Base-by-base conservation (phyloP, 2,797 vertebrate genomes). In the Babyrousa celebensis region DNA sequence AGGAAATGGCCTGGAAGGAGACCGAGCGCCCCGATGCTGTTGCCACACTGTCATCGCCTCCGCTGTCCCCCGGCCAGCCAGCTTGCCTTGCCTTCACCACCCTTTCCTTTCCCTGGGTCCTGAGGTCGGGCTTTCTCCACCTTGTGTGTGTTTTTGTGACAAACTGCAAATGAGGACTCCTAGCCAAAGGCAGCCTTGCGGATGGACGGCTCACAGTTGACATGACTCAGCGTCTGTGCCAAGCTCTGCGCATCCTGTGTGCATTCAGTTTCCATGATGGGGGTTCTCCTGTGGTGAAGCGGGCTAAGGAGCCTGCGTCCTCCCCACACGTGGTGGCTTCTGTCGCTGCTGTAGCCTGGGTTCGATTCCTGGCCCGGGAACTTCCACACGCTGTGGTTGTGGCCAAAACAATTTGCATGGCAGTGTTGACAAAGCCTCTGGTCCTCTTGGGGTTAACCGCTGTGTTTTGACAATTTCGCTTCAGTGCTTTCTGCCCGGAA, bases 251-350 rank as follows among this genome's bases (percentile, higher is more conserved):
- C 74, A 95, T 74, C 77, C 71, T 90, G 85, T 60, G 23, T 91
- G 98, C 85, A 84, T 98, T 98, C 98, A 97, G 97, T 95, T 91
- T 98, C 85, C 96, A 91, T 94, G 97, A 78, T 92, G 75, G 96
- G 43, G 43, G 43, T 48, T 48, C 43, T 48, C 43, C 43, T 48
- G 43, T 48, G 43, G 6, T 48, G 43, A 5, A 6, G 43, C 43
- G 6, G 43, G 43, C 9, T 48, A 48, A 10, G 43, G 43, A 48
- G 43, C 43, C 43, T 48, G 43, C 43, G 6, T 48, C 9, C 43
- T 48, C 43, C 43, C 43, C 43, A 48, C 43, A 48, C 43, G 5
- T 6, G 9, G 43, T 48, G 43, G 6, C 43, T 48, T 48, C 43
- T 48, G 6, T 48, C 43, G 43, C 43, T 10, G 9, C 43, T 48